Conservation (phyloP, 2,113 vertebrate genomes). For the Anhinga rufa region DNA sequence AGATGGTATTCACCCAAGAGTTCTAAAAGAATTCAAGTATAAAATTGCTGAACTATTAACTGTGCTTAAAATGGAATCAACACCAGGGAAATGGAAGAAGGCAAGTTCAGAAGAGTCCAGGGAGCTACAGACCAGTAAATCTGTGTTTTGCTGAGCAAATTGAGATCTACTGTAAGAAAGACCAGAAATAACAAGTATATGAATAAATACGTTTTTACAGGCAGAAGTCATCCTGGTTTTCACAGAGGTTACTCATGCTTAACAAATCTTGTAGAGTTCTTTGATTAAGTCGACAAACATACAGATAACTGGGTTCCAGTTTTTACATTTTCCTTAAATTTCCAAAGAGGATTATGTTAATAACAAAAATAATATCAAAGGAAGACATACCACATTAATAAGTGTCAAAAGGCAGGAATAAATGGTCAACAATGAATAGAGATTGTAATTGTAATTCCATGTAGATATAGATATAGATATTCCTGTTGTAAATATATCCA, state of each 20-base stretch:
- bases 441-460: background rate
- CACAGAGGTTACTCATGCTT: background rate
- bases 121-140: background rate
- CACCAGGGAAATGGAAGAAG: background rate
- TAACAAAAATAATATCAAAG: background rate
- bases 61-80: background rate
- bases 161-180: background rate
- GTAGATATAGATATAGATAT: background rate
- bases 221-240: background rate
- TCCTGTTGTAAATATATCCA: background rate
- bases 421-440: background rate
- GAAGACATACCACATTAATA: fast-evolving
- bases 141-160: background rate
- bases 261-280: background rate
- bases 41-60: constrained; percentile 10
- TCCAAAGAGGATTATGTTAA: background rate
- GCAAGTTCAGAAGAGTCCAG: background rate
- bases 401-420: background rate
- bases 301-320: background rate
- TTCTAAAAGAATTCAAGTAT: background rate
- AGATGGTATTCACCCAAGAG: constrained; percentile 7
- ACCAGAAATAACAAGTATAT: background rate
- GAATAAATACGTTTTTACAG: background rate
- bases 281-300: background rate
- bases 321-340: background rate